These are phyloP conservation scores for Pao palembangensis DNA, from an alignment of 2,113 vertebrate genomes.

Conservation along the genomic window DNA sequence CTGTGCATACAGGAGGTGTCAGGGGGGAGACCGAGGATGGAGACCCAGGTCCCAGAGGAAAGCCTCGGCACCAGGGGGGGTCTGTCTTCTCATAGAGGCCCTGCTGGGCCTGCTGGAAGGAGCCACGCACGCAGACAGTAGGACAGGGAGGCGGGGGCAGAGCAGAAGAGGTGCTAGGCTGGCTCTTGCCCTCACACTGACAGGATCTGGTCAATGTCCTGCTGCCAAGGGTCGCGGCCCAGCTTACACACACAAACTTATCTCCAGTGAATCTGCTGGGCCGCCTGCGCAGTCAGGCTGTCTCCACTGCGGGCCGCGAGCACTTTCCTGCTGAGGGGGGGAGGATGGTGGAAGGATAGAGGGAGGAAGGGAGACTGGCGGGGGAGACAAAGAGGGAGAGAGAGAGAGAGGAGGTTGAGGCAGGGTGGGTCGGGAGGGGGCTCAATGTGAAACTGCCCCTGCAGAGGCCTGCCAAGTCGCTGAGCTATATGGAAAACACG, in stretches of 20 bases:
- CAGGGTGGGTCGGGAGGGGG: conserved; percentile 50
- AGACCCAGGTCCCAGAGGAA: conserved; percentile 78
- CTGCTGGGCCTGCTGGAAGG: conserved; percentile 50
- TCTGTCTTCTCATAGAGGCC: conserved; percentile 69
- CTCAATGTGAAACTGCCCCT: conserved; percentile 76
- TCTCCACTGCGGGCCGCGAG: conserved; percentile 89
- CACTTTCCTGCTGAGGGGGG: conserved; percentile 85
- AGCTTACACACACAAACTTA: conserved; percentile 99
- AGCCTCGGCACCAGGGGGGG: conserved; percentile 82
- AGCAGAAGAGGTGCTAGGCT: conserved; percentile 76
- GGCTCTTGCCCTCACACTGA: conserved; percentile 89
- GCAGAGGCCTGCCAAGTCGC: conserved; percentile 78
- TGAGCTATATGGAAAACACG: conserved; percentile 81
- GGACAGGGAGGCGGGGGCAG: conserved; percentile 39
- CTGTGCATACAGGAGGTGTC: conserved; percentile 78
- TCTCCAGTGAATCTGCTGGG: conserved; percentile 91
- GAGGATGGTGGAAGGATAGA: conserved; percentile 56
- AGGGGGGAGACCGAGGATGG: conserved; percentile 47
- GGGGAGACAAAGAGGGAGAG: conserved; percentile 66
- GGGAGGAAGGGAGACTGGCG: conserved; percentile 67
- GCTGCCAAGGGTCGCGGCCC: conserved; percentile 92
- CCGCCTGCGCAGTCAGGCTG: conserved; percentile 97
- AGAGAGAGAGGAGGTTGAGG: conserved; percentile 64
- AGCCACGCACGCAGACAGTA: conserved; percentile 62
- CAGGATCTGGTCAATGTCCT: conserved; percentile 99